Conservation (phyloP, 2,888 invertebrate genomes). For the Acronicta aceris region DNA sequence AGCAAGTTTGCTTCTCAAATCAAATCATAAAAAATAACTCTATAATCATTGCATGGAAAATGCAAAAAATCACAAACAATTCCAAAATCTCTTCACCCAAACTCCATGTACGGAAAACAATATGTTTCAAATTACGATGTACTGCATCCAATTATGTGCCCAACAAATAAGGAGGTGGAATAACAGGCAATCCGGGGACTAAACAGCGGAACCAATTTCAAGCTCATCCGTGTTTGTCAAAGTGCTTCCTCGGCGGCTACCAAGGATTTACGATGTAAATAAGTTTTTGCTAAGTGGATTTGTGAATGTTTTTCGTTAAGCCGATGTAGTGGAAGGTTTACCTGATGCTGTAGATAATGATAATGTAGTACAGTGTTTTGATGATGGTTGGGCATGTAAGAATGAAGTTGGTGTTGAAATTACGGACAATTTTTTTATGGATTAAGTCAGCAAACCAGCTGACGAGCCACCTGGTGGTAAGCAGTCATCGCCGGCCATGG, state of each 20-base stretch:
- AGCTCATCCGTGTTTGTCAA: conserved; percentile 85
- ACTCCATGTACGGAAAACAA: conserved; percentile 38
- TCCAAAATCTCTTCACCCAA: conserved; percentile 6
- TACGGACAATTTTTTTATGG: too few species aligned
- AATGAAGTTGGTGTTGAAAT: too few species aligned
- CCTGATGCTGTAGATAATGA: neutral
- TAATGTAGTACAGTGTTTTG: neutral
- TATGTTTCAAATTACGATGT: conserved; percentile 59
- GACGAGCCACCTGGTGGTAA: too few species aligned
- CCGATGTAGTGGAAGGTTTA: conserved; percentile 6
- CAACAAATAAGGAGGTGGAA: conserved; percentile 70
- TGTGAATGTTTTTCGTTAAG: conserved; percentile 14
- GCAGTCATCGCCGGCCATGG: too few species aligned
- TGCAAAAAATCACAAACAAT: neutral
- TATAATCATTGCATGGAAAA: too few species aligned
- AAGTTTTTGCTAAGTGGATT: conserved; percentile 37
- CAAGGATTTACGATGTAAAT: conserved; percentile 52
- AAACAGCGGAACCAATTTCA: conserved; percentile 86
- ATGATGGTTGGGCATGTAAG: too few species aligned
- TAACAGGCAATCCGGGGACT: conserved; percentile 74
- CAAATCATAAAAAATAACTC: too few species aligned
- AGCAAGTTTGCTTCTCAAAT: too few species aligned
- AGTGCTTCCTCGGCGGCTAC: conserved; percentile 76
- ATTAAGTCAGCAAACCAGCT: too few species aligned
- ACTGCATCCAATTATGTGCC: conserved; percentile 69